These are phyloP conservation scores for Marmota monax DNA, from an alignment of 2,113 vertebrate species.

Conservation along the genomic window DNA sequence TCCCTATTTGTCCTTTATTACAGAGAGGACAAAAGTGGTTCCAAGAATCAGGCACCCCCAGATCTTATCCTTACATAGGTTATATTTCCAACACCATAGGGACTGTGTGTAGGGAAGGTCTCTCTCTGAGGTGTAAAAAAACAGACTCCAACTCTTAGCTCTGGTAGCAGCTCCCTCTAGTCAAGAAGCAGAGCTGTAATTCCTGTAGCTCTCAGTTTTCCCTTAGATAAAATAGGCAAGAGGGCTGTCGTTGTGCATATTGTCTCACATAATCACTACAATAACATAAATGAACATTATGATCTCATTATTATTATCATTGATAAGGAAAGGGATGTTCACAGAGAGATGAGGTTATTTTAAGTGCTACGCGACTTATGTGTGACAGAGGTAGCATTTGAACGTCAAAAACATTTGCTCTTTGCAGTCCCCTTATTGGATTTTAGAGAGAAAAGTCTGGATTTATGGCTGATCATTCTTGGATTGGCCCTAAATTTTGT, in stretches of 20 bases:
- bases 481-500: neutral
- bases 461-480: neutral
- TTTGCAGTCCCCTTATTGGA: neutral
- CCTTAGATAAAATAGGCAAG: neutral
- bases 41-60: neutral
- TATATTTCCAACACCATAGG: neutral
- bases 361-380: neutral
- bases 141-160: neutral
- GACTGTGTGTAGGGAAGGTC: accelerated
- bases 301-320: neutral
- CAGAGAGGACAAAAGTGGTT: neutral
- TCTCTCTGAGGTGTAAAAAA: neutral
- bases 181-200: neutral
- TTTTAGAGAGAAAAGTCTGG: neutral
- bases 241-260: neutral
- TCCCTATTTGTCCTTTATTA: conserved; percentile 76
- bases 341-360: neutral
- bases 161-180: neutral
- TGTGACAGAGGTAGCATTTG: neutral
- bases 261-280: neutral
- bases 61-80: neutral
- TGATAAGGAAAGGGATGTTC: neutral
- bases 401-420: neutral
- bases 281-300: neutral
- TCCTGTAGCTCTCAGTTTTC: neutral